Conservation (phyloP, 2,113 vertebrate genomes). For the Menidia beryllina region DNA sequence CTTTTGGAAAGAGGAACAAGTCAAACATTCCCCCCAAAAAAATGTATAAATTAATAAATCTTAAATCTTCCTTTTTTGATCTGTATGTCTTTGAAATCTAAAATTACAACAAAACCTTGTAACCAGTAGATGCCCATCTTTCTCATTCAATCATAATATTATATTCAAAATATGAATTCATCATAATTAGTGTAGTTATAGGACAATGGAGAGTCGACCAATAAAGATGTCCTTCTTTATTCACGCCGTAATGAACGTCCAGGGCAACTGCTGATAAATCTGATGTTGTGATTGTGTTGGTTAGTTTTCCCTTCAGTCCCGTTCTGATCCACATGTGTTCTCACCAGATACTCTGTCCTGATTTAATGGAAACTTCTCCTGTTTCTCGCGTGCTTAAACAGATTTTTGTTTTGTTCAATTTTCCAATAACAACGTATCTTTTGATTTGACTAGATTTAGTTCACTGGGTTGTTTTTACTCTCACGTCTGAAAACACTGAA, state of each 20-base stretch:
- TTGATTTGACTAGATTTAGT: neutral
- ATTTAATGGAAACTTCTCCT: neutral
- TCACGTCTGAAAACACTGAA: neutral
- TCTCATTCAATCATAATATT: neutral
- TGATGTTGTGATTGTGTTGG: neutral
- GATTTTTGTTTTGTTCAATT: conserved; percentile 6
- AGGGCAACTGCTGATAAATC: conserved; percentile 40
- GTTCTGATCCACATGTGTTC: neutral
- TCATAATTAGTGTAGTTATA: neutral
- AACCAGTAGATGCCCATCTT: neutral
- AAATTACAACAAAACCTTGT: too few species aligned
- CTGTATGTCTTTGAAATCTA: too few species aligned
- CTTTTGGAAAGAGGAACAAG: too few species aligned
- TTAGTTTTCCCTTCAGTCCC: neutral
- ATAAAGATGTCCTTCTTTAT: neutral
- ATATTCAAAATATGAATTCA: too few species aligned
- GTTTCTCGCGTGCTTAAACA: conserved; percentile 19
- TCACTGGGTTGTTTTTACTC: neutral
- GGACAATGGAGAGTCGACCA: neutral
- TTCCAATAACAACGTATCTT: neutral
- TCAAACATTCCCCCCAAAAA: too few species aligned
- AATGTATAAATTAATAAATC: too few species aligned
- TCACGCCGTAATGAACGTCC: neutral
- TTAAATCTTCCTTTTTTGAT: too few species aligned
- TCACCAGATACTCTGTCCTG: neutral